Conservation (phyloP, 2,113 vertebrate species). For the Thamnophis sirtalis region DNA sequence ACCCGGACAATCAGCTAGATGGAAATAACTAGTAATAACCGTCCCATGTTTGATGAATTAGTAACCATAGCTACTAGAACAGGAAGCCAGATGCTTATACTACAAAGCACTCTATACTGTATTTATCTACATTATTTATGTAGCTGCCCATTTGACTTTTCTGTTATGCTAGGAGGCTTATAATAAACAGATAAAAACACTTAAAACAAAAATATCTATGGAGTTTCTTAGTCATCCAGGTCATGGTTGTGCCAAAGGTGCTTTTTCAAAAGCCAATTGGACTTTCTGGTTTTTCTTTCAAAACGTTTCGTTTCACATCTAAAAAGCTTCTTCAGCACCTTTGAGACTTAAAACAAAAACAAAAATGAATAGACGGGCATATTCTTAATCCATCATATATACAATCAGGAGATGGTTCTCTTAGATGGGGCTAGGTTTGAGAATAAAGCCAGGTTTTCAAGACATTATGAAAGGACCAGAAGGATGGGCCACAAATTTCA, state of each 20-base stretch:
- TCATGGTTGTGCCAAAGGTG: too few relatives aligned
- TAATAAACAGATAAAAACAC: background rate
- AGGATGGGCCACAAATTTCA: background rate
- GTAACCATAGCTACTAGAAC: background rate
- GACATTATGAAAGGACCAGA: background rate
- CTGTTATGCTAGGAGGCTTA: background rate
- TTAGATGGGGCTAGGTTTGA: background rate
- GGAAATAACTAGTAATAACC: too few relatives aligned
- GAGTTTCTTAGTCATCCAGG: too few relatives aligned
- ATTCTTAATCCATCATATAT: background rate
- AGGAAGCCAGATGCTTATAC: too few relatives aligned
- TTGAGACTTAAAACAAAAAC: background rate
- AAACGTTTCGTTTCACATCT: too few relatives aligned
- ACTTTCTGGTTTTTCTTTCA: too few relatives aligned
- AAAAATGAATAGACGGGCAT: background rate
- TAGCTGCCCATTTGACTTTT: background rate
- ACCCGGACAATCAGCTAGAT: too few relatives aligned
- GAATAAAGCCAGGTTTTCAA: background rate
- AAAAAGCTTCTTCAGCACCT: too few relatives aligned
- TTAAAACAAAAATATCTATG: background rate
- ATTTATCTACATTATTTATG: background rate
- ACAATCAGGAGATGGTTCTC: background rate
- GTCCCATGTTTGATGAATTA: too few relatives aligned
- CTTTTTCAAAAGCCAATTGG: too few relatives aligned
- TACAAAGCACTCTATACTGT: background rate